These are phyloP conservation scores for Cremastobaeus sp. DNA, from an alignment of 2,888 invertebrate species.

Conservation along the genomic window DNA sequence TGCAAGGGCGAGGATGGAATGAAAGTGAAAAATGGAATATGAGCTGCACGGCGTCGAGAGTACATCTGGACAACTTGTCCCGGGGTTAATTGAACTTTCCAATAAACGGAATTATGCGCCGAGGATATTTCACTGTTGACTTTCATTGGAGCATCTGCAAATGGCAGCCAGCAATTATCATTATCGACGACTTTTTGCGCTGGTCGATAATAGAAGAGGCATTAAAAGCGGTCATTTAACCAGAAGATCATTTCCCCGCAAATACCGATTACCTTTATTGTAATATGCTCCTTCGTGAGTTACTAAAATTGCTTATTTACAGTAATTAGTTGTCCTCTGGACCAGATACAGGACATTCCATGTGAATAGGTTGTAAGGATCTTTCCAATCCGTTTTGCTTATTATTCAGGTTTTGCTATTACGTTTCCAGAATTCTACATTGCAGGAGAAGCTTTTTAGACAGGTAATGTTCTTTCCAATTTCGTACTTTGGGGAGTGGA, in stretches of 20 bases:
- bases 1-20: background rate
- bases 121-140: conserved; percentile 37
- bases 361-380: background rate
- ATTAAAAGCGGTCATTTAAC: conserved; percentile 48
- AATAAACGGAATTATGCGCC: conserved; percentile 5
- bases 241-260: conserved; percentile 38
- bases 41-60: no score
- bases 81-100: conserved; percentile 36
- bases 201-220: conserved; percentile 19
- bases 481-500: no score
- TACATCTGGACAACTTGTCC: no score
- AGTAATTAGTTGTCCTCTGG: conserved; percentile 48
- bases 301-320: conserved; percentile 38
- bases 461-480: no score
- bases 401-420: background rate
- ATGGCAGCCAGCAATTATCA: conserved; percentile 14
- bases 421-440: no score
- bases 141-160: conserved; percentile 32
- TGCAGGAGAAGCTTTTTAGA: no score
- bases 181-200: conserved; percentile 36
- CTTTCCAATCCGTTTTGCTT: background rate
- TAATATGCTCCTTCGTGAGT: no score
- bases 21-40: conserved; percentile 6
- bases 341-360: background rate
- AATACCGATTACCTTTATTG: conserved; percentile 39